Base-by-base conservation (phyloP, 2,113 vertebrate species). In the Paracyprichromis sp. region DNA sequence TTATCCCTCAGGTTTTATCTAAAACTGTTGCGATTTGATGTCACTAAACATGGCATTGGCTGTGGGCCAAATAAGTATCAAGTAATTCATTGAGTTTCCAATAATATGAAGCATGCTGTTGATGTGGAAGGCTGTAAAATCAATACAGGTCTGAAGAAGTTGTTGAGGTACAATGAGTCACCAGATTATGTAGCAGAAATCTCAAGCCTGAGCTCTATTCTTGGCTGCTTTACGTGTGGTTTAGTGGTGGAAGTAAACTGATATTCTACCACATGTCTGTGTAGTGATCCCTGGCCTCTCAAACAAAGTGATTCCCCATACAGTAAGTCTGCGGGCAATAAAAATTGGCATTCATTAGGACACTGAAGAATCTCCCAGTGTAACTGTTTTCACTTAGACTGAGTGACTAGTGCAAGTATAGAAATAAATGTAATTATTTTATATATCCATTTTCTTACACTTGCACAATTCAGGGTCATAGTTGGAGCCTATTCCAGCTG, bases 121-220 rank as follows among this genome's bases (percentile, higher is more conserved):
- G 89, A 91, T 83, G 89, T 89, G 88, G 83, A 91, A 88, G 61
- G 87, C 90, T 92, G 89, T 92, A 89, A 89, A 93, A 95, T 96
- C 94, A 81, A 93, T 94, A 86, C 71, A 76, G 82, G 63, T 89
- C 83, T 91, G 91, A 92, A 88, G 91, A 90, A 86, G 69, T 89
- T 85, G 86, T 91, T 5, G 24, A 83, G 88, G 88, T 73, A 82
- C 85, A 71, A 81, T 81, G 88, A 92, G 82, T 92, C 84, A 90
- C 91, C 82, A 40, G 50, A 91, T 91, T 83, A 90, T 87, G 82
- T 87, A 80, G 79, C 54, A 80, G 66, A 87, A 88, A 86, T 84
- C 80, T 85, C n/a, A 43, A 82, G 45, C 50, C 17, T 7, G 5
- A 79, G 76, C 52, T 71, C 52, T 86, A 78, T 83, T 36, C 88